phyloP scores from a whole-genome alignment of 2,113 vertebrate species.

The Acrocephalus kingi region DNA sequence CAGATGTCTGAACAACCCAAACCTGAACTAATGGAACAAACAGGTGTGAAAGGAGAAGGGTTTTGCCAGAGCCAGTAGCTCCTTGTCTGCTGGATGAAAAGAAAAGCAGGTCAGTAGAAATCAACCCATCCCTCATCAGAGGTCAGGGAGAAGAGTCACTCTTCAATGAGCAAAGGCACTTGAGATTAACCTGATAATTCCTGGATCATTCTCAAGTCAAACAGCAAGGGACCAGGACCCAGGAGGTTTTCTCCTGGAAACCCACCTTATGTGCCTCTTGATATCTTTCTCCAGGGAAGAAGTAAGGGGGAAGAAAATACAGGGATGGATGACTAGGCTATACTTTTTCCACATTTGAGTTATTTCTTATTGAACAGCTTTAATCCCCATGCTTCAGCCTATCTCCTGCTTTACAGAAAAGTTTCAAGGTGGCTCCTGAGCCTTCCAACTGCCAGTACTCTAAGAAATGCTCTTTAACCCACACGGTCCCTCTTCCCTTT shows the following conservation, averaged over 20 bases:
- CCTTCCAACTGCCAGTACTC: not conserved
- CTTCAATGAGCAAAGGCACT: not conserved
- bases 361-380: not conserved
- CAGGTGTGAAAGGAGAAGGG: conserved; percentile 32
- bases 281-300: not conserved
- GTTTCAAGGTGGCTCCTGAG: not conserved
- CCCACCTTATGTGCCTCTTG: not conserved
- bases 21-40: conserved; percentile 55
- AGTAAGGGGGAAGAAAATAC: not conserved
- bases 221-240: not conserved
- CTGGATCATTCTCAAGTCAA: not conserved
- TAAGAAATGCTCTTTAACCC: not conserved
- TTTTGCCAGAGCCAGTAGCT: not conserved
- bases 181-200: not conserved
- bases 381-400: not conserved
- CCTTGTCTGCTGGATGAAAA: not conserved
- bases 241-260: not conserved
- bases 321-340: not conserved
- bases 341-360: not conserved
- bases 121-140: not conserved
- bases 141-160: not conserved
- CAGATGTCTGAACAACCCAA: not conserved
- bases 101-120: not conserved
- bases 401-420: not conserved
- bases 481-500: not conserved